These are phyloP conservation scores for Mactra quadrangularis DNA, from an alignment of 1,140 invertebrate genomes.

Conservation along the genomic window DNA sequence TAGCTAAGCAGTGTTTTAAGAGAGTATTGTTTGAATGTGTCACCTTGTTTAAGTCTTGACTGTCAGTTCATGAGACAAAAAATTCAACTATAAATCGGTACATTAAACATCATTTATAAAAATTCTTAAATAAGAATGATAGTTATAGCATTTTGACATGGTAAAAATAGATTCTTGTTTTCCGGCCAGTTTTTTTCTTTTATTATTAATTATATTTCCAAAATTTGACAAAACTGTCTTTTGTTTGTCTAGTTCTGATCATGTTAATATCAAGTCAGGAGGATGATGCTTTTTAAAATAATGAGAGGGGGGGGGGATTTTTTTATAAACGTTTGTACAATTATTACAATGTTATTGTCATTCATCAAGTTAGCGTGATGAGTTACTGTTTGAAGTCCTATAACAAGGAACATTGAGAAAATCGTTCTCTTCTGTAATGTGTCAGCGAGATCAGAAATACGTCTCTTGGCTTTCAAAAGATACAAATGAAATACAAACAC, in stretches of 20 bases:
- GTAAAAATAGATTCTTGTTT: slow-evolving; percentile 19
- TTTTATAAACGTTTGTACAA: too few species aligned
- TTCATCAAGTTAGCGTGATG: too few species aligned
- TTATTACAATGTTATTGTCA: too few species aligned
- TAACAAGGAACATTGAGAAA: too few species aligned
- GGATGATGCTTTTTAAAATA: slow-evolving; percentile 16
- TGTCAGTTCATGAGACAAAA: slow-evolving; percentile 29
- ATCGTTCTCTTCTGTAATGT: too few species aligned
- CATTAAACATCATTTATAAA: slow-evolving; percentile 4
- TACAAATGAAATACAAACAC: too few species aligned
- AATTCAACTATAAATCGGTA: not conserved
- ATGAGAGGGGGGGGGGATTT: not conserved
- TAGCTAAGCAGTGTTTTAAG: too few species aligned
- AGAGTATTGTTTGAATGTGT: not conserved
- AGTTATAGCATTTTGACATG: slow-evolving; percentile 29
- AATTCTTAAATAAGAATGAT: slow-evolving; percentile 14
- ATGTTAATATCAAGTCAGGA: slow-evolving; percentile 15
- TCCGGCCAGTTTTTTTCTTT: slow-evolving; percentile 11
- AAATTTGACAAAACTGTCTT: slow-evolving; percentile 4
- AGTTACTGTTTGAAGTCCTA: too few species aligned
- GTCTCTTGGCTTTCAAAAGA: too few species aligned
- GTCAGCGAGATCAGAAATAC: too few species aligned
- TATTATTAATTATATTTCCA: not conserved
- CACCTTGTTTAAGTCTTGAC: not conserved
- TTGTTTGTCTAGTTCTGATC: slow-evolving; percentile 23